Conservation (phyloP, 2,113 vertebrate species). For the Protobothrops mucrosquamatus region DNA sequence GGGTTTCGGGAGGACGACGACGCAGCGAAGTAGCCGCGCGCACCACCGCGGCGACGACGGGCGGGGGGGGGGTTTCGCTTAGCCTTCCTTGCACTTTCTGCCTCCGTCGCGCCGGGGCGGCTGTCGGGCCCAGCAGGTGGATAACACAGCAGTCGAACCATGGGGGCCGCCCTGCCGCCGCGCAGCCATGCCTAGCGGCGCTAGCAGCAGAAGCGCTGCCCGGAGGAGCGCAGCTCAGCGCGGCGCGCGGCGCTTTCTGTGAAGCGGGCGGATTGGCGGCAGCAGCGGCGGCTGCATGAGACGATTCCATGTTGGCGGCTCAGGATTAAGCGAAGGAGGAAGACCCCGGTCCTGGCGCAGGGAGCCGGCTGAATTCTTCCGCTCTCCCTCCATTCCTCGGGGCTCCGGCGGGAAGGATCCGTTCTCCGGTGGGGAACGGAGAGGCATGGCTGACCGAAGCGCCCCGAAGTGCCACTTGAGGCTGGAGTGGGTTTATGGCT, state of each 20-base stretch:
- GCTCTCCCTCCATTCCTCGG: constrained; percentile 41
- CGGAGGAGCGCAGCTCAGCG: constrained; percentile 39
- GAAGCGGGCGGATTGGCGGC: constrained; percentile 37
- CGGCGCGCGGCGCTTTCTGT: constrained; percentile 48
- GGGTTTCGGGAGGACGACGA: neutral
- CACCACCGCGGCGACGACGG: neutral
- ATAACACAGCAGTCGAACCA: neutral
- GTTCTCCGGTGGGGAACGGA: constrained; percentile 43
- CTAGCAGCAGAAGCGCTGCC: constrained; percentile 13
- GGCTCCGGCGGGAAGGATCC: constrained; percentile 33
- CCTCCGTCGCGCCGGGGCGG: neutral
- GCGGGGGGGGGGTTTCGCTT: neutral
- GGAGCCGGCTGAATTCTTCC: neutral
- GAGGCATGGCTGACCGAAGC: constrained; percentile 93
- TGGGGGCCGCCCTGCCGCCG: neutral
- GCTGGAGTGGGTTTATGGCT: constrained; percentile 98
- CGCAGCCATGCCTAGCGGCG: constrained; percentile 47
- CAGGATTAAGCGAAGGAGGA: constrained; percentile 49
- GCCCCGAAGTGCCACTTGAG: constrained; percentile 96
- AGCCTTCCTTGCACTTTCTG: neutral
- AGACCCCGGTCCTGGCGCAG: constrained; percentile 32
- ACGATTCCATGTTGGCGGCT: constrained; percentile 44
- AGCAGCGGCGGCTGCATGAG: neutral
- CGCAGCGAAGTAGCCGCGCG: neutral
- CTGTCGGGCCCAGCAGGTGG: constrained; percentile 1